Conservation (phyloP, 2,113 vertebrate genomes). For the Isichthys henryi region DNA sequence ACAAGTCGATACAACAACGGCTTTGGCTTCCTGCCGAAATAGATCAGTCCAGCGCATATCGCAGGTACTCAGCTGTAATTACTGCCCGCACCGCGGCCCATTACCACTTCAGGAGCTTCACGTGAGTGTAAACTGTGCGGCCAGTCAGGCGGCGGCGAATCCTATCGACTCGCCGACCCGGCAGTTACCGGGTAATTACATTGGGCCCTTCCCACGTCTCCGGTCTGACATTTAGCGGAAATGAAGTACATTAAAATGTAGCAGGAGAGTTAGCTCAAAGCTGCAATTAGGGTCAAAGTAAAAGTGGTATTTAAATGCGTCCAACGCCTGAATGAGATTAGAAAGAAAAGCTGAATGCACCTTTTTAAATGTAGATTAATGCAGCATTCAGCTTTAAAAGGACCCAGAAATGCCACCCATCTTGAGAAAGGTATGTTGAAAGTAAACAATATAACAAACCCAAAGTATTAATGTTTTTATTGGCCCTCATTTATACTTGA, state of each 20-base stretch:
- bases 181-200: slow-evolving; percentile 38
- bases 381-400: not conserved
- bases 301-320: slow-evolving; percentile 31
- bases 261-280: slow-evolving; percentile 33
- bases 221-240: slow-evolving; percentile 34
- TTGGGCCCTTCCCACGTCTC: slow-evolving; percentile 25
- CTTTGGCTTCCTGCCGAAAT: not conserved
- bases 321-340: slow-evolving; percentile 11
- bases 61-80: not conserved
- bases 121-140: slow-evolving; percentile 29
- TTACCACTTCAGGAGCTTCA: slow-evolving; percentile 13
- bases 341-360: not conserved
- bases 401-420: not conserved
- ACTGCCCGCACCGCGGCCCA: not conserved
- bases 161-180: slow-evolving; percentile 34
- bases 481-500: not conserved
- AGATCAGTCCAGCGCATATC: not conserved
- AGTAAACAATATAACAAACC: not conserved
- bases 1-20: not conserved
- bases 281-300: slow-evolving; percentile 43
- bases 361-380: not conserved
- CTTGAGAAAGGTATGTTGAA: not conserved
- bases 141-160: not conserved
- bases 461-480: not conserved
- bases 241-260: slow-evolving; percentile 43